A percentile compares a stretch with the other conserved stretches of the same genome.
These are phyloP conservation scores for Sipha maydis DNA, from an alignment of 2,888 invertebrate genomes.

Conservation along the genomic window DNA sequence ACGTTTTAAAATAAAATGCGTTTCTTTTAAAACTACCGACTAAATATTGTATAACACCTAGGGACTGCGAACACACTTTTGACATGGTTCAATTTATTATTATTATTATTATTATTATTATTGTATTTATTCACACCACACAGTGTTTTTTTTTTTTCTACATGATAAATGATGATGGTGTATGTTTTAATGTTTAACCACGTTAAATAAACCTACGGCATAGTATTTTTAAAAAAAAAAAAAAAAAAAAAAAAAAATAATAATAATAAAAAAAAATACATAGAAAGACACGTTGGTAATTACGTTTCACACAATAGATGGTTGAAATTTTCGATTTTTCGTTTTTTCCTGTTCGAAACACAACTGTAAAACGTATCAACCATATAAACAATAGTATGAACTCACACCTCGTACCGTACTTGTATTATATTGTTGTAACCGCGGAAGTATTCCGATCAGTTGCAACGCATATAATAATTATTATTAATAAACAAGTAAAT, in stretches of 20 bases:
- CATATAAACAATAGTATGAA: too few species aligned
- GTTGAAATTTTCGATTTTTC: not conserved
- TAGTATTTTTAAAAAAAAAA: too few species aligned
- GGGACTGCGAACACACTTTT: not conserved
- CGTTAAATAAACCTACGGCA: not conserved
- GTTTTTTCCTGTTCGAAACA: not conserved
- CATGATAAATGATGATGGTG: not conserved
- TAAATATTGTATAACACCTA: not conserved
- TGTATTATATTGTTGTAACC: too few species aligned
- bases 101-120: too few species aligned
- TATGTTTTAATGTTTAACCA: not conserved
- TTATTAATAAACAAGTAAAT: too few species aligned
- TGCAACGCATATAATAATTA: too few species aligned
- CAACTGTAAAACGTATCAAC: not conserved
- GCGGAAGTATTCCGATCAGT: too few species aligned
- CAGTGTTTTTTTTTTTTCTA: not conserved
- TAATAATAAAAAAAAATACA: not conserved
- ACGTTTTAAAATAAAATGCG: too few species aligned
- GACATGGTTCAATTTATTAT: not conserved
- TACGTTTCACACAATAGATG: not conserved
- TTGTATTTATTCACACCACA: not conserved
- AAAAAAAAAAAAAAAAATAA: too few species aligned
- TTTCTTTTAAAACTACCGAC: too few species aligned
- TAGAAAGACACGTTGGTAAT: too few species aligned
- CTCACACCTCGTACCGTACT: too few species aligned